phyloP scores from a whole-genome alignment of 2,797 vertebrate genomes.

The Rhynchotus rufescens region DNA sequence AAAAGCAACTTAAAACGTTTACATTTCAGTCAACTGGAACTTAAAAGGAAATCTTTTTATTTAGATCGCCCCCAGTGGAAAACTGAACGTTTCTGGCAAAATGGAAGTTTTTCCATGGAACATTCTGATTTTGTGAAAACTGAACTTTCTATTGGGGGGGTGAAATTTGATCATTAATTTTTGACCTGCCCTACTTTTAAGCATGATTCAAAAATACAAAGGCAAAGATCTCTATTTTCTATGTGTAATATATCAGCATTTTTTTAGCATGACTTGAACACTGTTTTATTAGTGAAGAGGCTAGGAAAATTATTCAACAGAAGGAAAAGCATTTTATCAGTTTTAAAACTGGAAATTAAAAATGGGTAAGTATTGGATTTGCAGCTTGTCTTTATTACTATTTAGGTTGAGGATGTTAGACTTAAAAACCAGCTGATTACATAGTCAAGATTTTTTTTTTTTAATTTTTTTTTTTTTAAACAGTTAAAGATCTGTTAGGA shows the following conservation, averaged over 20 bases:
- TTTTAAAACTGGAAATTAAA: conserved; percentile 48
- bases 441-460: not conserved
- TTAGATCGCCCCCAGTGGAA: conserved; percentile 46
- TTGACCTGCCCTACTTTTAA: conserved; percentile 16
- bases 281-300: not conserved
- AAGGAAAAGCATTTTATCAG: conserved; percentile 62
- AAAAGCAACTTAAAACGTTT: conserved; percentile 48
- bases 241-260: not conserved
- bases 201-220: conserved; percentile 13
- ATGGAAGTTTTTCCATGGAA: conserved; percentile 59
- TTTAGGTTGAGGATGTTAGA: not conserved
- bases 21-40: conserved; percentile 46
- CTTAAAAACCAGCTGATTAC: conserved; percentile 17
- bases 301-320: conserved; percentile 54
- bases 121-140: conserved; percentile 49
- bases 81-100: conserved; percentile 47
- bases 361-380: conserved; percentile 53
- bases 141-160: not conserved
- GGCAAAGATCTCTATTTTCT: conserved; percentile 7
- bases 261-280: conserved; percentile 26
- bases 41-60: conserved; percentile 65
- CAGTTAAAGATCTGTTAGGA: not conserved
- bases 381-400: conserved; percentile 20
- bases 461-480: not conserved
- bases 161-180: conserved; percentile 22